Base-by-base conservation (phyloP, 2,113 vertebrate genomes). In the Vireo altiloquus region DNA sequence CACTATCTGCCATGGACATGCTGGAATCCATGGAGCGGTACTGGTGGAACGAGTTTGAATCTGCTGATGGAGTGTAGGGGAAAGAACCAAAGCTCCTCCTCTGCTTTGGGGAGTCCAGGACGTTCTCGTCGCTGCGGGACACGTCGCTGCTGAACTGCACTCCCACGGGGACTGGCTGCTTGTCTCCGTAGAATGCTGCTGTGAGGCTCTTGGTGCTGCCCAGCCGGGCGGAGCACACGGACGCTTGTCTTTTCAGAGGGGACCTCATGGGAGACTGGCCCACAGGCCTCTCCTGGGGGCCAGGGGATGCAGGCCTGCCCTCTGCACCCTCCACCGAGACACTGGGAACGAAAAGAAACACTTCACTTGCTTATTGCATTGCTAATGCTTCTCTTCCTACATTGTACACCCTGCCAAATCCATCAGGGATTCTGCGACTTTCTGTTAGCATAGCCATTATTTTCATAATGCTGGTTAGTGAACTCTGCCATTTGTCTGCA, bases 191-290 rank as follows among this genome's bases (percentile, higher is more conserved):
- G 84, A 99, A 99, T 1, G 99, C 99, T 0, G 99, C 99, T 0
- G 99, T 99, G 35, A 99, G 98, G 96, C 99, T 99, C 97, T 99
- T 99, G 88, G 99, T 99, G 97, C 99, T 99, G 81, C 99, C 99
- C 3, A 99, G 98, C 3, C 99, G 98, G 5, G 99, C 92, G 6
- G 99, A 99, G 49, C 99, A 99, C 5, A 99, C 99, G 0, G 99
- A 99, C 0, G 99, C 98, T 82, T 99, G 99, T 1, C 99, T 98
- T 56, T 99, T 99, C 77, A 99, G 97, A 0, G 99, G 99, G n/a
- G 99, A 99, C 44, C 99, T 98, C 44, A 99, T 96, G 11, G 99
- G 99, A 12, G 99, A 99, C 59, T 99, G 98, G 9, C 99, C 98
- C 2, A 98, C 97, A 6, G 98, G 97, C 80, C 97, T 97, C 18